Evolutionary conservation across 2,888 invertebrate genomes (phyloP), one percentile per base, ranked within the genome.

Genomic region (Rhorus exstirpatorius): DNA sequence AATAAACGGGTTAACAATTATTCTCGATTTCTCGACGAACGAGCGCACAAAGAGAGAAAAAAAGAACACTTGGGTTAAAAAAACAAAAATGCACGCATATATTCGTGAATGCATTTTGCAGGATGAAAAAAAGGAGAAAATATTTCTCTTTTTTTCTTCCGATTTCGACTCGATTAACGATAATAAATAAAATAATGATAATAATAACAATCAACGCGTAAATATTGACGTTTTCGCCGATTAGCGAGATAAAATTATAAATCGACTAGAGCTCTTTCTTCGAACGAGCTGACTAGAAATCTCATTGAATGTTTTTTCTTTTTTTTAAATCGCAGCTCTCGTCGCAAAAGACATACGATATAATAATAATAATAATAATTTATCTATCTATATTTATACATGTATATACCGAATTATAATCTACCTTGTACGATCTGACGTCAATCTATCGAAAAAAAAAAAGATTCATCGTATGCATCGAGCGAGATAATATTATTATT

Each of bases 241-340:
- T 31, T 31, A 31, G 3, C 31, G 19, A 87, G 86, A 87, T 79
- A 74, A 89, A 88, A 85, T 74, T 78, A 85, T 83, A 80, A 81
- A 83, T 85, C 86, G 92, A 92, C 92, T 92, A 92, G 92, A 92
- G 77, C n/a, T n/a, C n/a, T n/a, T 88, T 78, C 74, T 76, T 70
- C 86, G 83, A 88, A 83, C 85, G 78, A 88, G 87, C 84, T 85
- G 92, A 92, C 92, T 92, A 92, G 92, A 92, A 87, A 86, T 87
- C 84, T 86, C 87, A 88, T 83, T 70, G 41, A 24, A 80, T 75
- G 46, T n/a, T n/a, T n/a, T n/a, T n/a, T n/a, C n/a, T n/a, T n/a
- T n/a, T n/a, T n/a, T 67, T 68, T 65, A 44, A 74, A 75, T 74
- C 53, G 71, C 46, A 53, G 19, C 68, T 46, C 71, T 61, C 24